A percentile compares a stretch with the other conserved stretches of the same genome.
These are phyloP conservation scores for Leucophenga varia DNA, from an alignment of 1,140 invertebrate species.

Conservation along the genomic window DNA sequence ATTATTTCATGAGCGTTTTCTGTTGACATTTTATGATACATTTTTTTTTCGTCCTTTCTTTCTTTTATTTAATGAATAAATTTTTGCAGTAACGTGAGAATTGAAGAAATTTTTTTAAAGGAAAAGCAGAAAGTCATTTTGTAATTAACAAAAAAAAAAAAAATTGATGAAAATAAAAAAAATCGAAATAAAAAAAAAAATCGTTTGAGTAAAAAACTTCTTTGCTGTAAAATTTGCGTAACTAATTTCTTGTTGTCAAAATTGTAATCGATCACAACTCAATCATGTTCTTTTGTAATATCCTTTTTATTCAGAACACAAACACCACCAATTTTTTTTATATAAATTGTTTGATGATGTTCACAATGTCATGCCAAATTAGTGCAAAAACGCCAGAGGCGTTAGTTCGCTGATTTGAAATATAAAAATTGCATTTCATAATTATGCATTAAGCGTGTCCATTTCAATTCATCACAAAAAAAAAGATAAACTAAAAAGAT, in stretches of 20 bases:
- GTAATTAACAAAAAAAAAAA: constrained; percentile 4
- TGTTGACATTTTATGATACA: constrained; percentile 37
- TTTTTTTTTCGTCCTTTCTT: constrained; percentile 8
- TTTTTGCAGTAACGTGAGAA: no score
- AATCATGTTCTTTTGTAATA: no score
- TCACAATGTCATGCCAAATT: constrained; percentile 47
- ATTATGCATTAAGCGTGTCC: constrained; percentile 50
- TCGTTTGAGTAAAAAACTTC: background rate
- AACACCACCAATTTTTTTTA: no score
- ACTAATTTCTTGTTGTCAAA: constrained; percentile 45
- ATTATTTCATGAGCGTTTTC: constrained; percentile 40
- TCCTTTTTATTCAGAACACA: no score
- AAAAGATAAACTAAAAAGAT: no score
- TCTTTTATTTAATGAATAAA: constrained; percentile 17
- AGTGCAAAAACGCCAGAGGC: constrained; percentile 41
- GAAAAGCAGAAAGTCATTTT: no score
- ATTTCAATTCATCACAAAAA: constrained; percentile 35
- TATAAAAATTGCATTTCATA: constrained; percentile 28
- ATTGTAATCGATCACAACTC: constrained; percentile 53
- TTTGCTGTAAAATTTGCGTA: constrained; percentile 30
- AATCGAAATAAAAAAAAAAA: background rate
- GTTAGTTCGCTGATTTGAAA: no score
- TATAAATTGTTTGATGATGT: constrained; percentile 21
- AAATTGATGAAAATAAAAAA: constrained; percentile 5
- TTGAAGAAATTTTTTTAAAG: no score